Base-by-base conservation (phyloP, 1,140 invertebrate genomes). In the Aricia agestis region DNA sequence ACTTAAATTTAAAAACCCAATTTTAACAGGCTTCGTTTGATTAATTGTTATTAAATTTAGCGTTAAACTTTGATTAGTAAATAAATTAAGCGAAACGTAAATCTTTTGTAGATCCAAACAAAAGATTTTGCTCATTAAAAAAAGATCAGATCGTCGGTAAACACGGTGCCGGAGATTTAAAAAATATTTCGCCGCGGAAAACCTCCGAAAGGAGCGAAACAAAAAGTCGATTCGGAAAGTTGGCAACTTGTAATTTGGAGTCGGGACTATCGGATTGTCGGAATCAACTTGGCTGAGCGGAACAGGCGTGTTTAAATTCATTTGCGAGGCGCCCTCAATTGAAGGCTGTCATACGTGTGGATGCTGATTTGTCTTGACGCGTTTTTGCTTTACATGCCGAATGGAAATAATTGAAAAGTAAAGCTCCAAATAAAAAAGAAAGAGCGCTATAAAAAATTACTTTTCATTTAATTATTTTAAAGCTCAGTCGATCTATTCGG, bases 281-380 rank as follows among this genome's bases (percentile, higher is more conserved):
- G 80, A 83, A 86, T 86, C 85, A 83, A 80, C 78, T 84, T 76
- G 77, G 74, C 79, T 69, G 77, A 81, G 80, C 72, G 77, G 78
- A 83, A 85, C 79, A 83, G 79, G 82, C 81, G 79, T 83, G 81
- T 84, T 86, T 86, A 80, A 84, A 85, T 83, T 84, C 85, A 86
- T 85, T 84, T 82, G 71, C 66, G 11, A 52, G 10, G 45, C 45
- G 72, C 71, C 71, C 72, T 41, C 17, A 65, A 59, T 71, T 68
- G 41, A 72, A 71, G 69, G 68, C 71, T 74, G 72, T 72, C 68
- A 72, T 52, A 52, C 45, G 45, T 52, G 45, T 52, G 41, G 41
- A 42, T 42, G 41, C 41, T 52, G 45, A 52, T 52, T 52, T 52
- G 45, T 15, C 45, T 52, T 15, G 11, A 52, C 45, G 4, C 45